phyloP scores from a whole-genome alignment of 2,797 vertebrate species.

The Pseudochirops cupreus region DNA sequence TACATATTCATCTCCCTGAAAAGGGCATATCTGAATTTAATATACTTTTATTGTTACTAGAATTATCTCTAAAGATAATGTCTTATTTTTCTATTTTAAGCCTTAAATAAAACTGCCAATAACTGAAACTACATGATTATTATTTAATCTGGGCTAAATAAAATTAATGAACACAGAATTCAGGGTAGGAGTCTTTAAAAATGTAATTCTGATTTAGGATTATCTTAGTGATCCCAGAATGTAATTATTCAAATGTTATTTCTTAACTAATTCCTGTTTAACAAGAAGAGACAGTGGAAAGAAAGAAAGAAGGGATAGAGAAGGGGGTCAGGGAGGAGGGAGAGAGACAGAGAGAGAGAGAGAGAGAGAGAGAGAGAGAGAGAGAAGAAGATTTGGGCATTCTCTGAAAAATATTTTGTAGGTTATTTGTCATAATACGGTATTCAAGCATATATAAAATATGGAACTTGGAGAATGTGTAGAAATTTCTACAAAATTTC shows the following conservation, averaged over 20 bases:
- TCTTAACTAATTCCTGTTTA: constrained; percentile 11
- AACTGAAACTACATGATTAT: constrained; percentile 30
- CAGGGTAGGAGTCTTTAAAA: background rate
- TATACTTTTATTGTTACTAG: constrained; percentile 13
- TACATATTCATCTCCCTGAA: constrained; percentile 4
- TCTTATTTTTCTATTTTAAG: constrained; percentile 50
- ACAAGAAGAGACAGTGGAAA: constrained; percentile 25
- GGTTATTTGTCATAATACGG: background rate
- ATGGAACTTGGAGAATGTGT: constrained; percentile 18
- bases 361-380: background rate
- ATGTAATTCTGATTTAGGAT: too few species aligned
- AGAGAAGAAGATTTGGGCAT: background rate
- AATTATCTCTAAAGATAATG: constrained; percentile 22
- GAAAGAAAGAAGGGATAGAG: too few species aligned
- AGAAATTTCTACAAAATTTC: constrained; percentile 42
- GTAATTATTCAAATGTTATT: too few species aligned
- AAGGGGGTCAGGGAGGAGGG: too few species aligned
- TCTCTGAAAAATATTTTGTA: background rate
- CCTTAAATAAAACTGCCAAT: constrained; percentile 36
- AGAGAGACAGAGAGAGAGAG: too few species aligned
- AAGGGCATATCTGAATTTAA: constrained; percentile 22
- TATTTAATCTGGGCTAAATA: constrained; percentile 32
- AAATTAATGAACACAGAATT: constrained; percentile 33
- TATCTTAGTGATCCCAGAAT: too few species aligned
- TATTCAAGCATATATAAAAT: background rate